phyloP scores from a whole-genome alignment of 2,888 invertebrate genomes.

The Agrochola circellaris region DNA sequence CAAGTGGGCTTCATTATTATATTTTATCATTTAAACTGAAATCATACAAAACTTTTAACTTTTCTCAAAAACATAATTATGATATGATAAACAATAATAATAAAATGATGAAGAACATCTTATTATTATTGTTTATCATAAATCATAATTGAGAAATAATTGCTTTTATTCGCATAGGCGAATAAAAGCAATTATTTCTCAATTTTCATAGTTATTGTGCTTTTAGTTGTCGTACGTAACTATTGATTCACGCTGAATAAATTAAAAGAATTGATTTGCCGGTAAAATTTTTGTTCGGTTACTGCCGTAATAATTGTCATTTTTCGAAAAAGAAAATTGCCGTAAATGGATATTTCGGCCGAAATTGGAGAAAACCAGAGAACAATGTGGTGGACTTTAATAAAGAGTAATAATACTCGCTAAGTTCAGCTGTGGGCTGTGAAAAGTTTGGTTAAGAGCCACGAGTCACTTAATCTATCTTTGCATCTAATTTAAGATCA shows the following conservation, averaged over 20 bases:
- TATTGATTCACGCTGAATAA: not conserved
- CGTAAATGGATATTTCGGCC: not conserved
- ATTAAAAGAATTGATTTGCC: not conserved
- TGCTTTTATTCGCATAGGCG: no score
- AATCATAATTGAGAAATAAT: no score
- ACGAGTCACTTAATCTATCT: not conserved
- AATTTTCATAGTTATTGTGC: not conserved
- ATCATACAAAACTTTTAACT: not conserved
- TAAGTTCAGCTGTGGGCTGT: not conserved
- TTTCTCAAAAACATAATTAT: no score
- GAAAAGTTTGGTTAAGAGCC: not conserved
- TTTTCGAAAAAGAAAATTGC: not conserved
- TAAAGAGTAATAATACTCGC: not conserved
- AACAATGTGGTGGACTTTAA: not conserved
- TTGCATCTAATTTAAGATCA: not conserved
- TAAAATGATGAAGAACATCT: no score
- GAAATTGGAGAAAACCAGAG: not conserved
- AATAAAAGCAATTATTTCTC: not conserved
- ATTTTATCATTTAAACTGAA: not conserved
- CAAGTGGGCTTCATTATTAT: not conserved
- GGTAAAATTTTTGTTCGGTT: not conserved
- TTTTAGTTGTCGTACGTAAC: not conserved
- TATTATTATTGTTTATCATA: no score
- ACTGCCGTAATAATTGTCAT: no score
- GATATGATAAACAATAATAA: no score